Evolutionary conservation across 2,113 vertebrate species (phyloP), one percentile per base, ranked within the genome.

Genomic region (Pyxicephalus adspersus): DNA sequence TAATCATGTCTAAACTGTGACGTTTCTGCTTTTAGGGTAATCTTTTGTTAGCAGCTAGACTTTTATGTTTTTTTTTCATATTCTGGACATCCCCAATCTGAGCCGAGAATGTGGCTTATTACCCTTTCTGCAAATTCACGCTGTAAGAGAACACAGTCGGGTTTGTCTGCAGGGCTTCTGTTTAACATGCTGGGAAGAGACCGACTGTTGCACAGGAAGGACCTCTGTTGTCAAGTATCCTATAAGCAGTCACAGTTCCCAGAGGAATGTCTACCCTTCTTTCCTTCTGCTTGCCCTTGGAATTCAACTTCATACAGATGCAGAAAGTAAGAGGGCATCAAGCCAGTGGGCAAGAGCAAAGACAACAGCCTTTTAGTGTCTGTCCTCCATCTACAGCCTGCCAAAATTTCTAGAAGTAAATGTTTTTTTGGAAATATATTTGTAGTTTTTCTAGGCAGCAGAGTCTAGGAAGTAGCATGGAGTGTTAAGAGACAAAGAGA

Each of bases 141-240:
- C 60, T 22, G 78, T 28, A 64, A 52, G 34, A 34, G 80, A 85
- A 81, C 71, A 34, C 26, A 83, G 87, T 85, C 77, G 64, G 65
- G 72, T 81, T 83, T 85, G 84, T 64, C 84, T 70, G 77, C n/a
- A 64, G 83, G 63, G 68, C 83, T 85, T 64, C 77, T 8, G 80
- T 72, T 60, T 86, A 84, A 73, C 72, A 78, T 83, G 61, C 77
- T 51, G 61, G 45, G 34, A 45, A 71, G 54, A 73, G 64, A 64
- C 68, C 26, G 38, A 58, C 78, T 38, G 78, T 55, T 73, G 78
- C 68, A 81, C 64, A 73, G 78, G 68, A 73, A 72, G 65, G 68
- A 54, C 67, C 78, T 73, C 68, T 81, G 78, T 38, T 63, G 67
- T 64, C 58, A 50, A 20, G 67, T 73, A 73, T 81, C 67, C 78